Percentiles rank a stretch among this genome's conserved stretches.
Conservation (phyloP, 2,113 vertebrate genomes). For the Colossoma macropomum region DNA sequence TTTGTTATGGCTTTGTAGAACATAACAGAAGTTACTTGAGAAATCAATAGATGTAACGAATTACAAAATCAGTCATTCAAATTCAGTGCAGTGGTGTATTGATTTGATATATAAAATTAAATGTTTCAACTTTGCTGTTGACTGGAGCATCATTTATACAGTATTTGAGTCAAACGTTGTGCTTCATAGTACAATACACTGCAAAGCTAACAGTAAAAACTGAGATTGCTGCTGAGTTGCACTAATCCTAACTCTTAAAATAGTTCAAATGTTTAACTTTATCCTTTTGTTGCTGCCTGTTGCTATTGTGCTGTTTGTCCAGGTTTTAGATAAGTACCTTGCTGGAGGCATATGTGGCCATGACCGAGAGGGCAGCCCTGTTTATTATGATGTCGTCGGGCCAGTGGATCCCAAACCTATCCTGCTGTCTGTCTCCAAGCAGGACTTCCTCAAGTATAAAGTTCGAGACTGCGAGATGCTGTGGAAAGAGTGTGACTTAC, state of each 20-base stretch:
- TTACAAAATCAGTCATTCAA: no score
- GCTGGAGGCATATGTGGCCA: conserved; percentile 90
- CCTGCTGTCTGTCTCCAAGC: conserved; percentile 91
- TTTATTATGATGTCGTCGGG: conserved; percentile 92
- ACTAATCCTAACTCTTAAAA: not conserved
- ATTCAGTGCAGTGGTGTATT: no score
- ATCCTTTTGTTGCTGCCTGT: not conserved
- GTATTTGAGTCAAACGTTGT: no score
- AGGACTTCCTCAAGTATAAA: conserved; percentile 94
- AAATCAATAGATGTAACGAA: no score
- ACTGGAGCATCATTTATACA: no score
- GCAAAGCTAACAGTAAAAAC: no score
- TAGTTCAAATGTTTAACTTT: not conserved
- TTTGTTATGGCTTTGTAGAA: no score
- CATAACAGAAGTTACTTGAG: no score
- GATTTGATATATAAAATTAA: no score
- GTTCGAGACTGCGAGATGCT: conserved; percentile 91
- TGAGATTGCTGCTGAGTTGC: no score
- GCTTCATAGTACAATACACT: no score
- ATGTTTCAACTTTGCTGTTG: no score
- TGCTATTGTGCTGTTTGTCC: not conserved
- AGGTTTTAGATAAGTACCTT: conserved; percentile 91
- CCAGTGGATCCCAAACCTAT: conserved; percentile 91
- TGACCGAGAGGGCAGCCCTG: conserved; percentile 86
- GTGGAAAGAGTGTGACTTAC: conserved; percentile 76